Evolutionary conservation across 2,797 vertebrate species (phyloP), one percentile per base, ranked within the genome.

Genomic region (Sebastes baramenuke): DNA sequence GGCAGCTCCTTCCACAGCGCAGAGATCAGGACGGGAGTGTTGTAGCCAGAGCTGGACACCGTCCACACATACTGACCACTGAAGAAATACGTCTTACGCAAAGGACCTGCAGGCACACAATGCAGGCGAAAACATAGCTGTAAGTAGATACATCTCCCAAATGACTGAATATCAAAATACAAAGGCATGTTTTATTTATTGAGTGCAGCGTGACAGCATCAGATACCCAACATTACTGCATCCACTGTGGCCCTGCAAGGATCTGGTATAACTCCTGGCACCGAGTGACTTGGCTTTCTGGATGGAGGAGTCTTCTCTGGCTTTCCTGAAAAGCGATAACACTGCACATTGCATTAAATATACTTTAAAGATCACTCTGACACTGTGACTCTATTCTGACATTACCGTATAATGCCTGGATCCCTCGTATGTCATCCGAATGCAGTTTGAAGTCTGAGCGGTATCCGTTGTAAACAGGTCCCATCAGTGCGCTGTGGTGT

Each of bases 341-440:
- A 32, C 49, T 62, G n/a, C 34, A 27, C 5, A 13, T 56, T 72
- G 20, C 34, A 67, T 79, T 7, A 55, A 3, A 29, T 29, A 13
- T 18, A 14, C 67, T 42, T 70, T 8, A 82, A 60, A 75, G 22
- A 56, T 1, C 18, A 65, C 34, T 12, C 38, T 20, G 32, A 61
- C 29, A n/a, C 6, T 46, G 36, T 52, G 8, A n/a, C 7, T 4
- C 38, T n/a, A n/a, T 38, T 75, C 18, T 58, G 67, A 56, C 34
- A 85, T 92, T 81, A 97, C 97, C 97, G 2, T 97, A 97, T 67
- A 97, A 90, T 68, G 94, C 94, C 87, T 97, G 97, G 83, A 97
- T 97, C 68, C 97, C 97, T 14, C 27, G 91, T 38, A 97, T 90
- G 69, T 97, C 97, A 62, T 98, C 97, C 0, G 72, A 29, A 79